A percentile compares a stretch with the other conserved stretches of the same genome.
These are phyloP conservation scores for Novumbra hubbsi DNA, from an alignment of 2,797 vertebrate species.

Conservation along the genomic window DNA sequence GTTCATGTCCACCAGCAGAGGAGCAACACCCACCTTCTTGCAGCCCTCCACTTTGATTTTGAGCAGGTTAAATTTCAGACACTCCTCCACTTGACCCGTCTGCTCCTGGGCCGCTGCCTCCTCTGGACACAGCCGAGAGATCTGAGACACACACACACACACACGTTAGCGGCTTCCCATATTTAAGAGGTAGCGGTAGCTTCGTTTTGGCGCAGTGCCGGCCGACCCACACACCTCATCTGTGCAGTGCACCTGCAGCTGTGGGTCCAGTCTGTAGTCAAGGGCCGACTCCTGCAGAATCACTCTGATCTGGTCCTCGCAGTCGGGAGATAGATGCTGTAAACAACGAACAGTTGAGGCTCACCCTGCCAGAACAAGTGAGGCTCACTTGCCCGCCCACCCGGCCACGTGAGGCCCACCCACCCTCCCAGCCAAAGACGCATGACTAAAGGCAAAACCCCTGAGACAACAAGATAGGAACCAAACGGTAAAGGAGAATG, in stretches of 20 bases:
- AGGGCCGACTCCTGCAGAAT: conserved; percentile 96
- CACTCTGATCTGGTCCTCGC: conserved; percentile 93
- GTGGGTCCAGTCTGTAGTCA: conserved; percentile 95
- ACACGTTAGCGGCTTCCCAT: neutral
- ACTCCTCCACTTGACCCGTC: conserved; percentile 96
- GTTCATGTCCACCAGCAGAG: neutral
- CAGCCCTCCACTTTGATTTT: conserved; percentile 90
- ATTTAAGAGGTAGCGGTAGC: neutral
- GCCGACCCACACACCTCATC: conserved; percentile 79
- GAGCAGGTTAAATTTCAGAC: conserved; percentile 93
- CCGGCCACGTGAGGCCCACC: neutral
- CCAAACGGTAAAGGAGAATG: too few species aligned
- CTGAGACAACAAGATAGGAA: neutral
- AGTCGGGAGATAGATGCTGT: conserved; percentile 94
- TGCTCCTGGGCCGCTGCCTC: conserved; percentile 97
- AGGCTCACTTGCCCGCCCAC: neutral
- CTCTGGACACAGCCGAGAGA: conserved; percentile 87
- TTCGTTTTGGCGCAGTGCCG: too few species aligned
- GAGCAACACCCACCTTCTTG: conserved; percentile 82
- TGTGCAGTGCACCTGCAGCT: conserved; percentile 92
- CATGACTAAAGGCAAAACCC: neutral
- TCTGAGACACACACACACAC: conserved; percentile 65
- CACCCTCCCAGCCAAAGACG: neutral
- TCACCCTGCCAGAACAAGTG: neutral
- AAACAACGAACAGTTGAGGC: neutral